These are phyloP conservation scores for Capitulum mitella DNA, from an alignment of 2,888 invertebrate genomes.

Conservation along the genomic window DNA sequence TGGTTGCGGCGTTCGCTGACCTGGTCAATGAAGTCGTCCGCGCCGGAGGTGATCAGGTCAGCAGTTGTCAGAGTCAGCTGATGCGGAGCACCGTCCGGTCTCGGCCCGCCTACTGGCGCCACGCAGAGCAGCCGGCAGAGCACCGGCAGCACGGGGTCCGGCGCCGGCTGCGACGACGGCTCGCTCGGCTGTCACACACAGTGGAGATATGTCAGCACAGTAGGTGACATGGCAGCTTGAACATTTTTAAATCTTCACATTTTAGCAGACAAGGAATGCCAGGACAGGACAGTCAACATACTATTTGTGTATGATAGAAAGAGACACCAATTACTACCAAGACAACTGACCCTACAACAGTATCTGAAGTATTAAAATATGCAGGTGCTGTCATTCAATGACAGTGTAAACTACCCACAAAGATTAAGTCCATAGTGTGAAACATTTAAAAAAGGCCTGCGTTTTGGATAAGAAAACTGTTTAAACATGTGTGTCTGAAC, in stretches of 20 bases:
- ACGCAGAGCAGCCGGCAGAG: not conserved
- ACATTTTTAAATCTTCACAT: too few species aligned
- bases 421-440: too few species aligned
- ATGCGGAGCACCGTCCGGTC: not conserved
- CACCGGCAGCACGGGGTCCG: not conserved
- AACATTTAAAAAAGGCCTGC: too few species aligned
- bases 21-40: not conserved
- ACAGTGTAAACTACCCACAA: too few species aligned
- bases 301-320: not conserved
- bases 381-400: too few species aligned
- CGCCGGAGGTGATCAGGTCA: not conserved
- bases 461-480: too few species aligned
- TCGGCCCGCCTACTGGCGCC: not conserved
- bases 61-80: not conserved
- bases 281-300: not conserved
- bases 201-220: not conserved
- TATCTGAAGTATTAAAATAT: not conserved
- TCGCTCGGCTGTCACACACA: not conserved
- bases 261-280: too few species aligned
- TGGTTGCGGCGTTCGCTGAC: not conserved
- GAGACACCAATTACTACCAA: not conserved
- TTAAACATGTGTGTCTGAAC: too few species aligned
- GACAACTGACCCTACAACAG: not conserved
- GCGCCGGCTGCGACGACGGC: not conserved
- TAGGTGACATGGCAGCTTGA: not conserved